These are phyloP conservation scores for Thamnophis sirtalis DNA, from an alignment of 2,113 vertebrate species.

Conservation along the genomic window DNA sequence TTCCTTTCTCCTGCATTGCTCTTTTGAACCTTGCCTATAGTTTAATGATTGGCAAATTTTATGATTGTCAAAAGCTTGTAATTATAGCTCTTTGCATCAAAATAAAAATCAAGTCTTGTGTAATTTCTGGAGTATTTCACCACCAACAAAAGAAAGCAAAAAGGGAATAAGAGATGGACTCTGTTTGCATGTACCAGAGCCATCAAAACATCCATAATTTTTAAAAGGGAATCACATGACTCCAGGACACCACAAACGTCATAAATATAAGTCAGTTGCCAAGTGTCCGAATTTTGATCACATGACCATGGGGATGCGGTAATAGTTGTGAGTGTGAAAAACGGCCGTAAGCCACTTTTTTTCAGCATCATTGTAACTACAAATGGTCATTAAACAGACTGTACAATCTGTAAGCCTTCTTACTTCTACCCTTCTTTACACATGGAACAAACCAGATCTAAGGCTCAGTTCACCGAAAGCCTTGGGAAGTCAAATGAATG, in stretches of 20 bases:
- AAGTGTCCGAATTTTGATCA: no score
- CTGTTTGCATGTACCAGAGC: neutral
- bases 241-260: no score
- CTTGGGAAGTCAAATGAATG: neutral
- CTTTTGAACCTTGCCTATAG: no score
- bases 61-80: neutral
- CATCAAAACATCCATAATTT: neutral
- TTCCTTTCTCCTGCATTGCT: neutral
- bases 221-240: neutral
- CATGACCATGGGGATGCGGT: no score
- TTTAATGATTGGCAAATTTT: neutral
- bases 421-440: neutral
- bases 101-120: neutral
- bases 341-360: no score
- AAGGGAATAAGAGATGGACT: neutral
- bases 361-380: no score
- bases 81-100: neutral
- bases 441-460: neutral
- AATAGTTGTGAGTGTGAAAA: no score
- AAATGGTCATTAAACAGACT: no score
- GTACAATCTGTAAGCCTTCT: no score
- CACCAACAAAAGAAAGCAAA: neutral
- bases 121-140: neutral
- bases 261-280: no score
- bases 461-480: neutral